Base-by-base conservation (phyloP, 2,888 invertebrate species). In the Heliconius erato region DNA sequence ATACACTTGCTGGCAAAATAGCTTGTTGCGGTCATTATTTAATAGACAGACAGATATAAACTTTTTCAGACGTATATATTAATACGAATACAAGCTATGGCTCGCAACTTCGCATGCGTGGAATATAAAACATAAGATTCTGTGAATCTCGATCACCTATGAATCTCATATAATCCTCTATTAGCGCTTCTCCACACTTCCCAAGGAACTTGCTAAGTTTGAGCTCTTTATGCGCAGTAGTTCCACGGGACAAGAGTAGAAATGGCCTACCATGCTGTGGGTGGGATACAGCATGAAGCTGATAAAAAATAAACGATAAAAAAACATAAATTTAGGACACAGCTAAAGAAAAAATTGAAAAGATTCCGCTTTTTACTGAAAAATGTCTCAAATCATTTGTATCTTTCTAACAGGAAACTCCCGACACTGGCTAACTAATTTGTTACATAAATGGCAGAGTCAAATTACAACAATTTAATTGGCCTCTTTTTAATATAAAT, bases 1-100 rank as follows among this genome's bases (percentile, higher is more conserved):
- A 82, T 76, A 69, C 67, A 65, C 59, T 77, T 63, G 78, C 44
- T 82, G 82, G 74, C 74, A 74, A 79, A 79, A 72, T 79, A 74
- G 74, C 79, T 74, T 69, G 65, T 76, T 76, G 74, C 74, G 59
- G 44, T 67, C 44, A 44, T 78, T 78, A 78, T 78, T 78, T 78
- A 44, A 67, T 78, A 78, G 65, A 67, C 67, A 77, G 65, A 77
- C 63, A 44, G 11, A 78, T 26, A 77, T 35, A 78, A 78, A 78
- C 23, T 28, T 78, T 19, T 9, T 16, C 12, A 59, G 12, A 74
- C n/a, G 4, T 28, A 59, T 74, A 74, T 28, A 28, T 74, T 32
- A 74, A 74, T 59, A 74, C 16, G 2, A 32, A n/a, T 63, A 63
- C 12, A 63, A 12, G n/a, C 2, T 16, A 44, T 26, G 16, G 3